A percentile compares a stretch with the other conserved stretches of the same genome.
These are phyloP conservation scores for Vanacampus margaritifer DNA, from an alignment of 2,113 vertebrate species.

Conservation along the genomic window DNA sequence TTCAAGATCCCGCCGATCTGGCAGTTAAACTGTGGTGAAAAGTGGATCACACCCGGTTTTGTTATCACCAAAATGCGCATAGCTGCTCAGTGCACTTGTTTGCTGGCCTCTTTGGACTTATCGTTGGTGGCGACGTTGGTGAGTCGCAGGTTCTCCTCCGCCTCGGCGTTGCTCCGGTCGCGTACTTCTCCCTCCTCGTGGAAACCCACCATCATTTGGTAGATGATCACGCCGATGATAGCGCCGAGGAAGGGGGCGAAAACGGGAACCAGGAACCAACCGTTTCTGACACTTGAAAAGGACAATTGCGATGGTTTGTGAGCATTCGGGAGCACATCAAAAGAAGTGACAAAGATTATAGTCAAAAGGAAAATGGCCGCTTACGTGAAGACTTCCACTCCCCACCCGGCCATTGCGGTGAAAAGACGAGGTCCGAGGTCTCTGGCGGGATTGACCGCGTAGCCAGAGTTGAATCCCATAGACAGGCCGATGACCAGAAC, in stretches of 20 bases:
- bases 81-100: constrained; percentile 42
- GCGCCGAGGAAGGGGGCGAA: constrained; percentile 87
- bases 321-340: not conserved
- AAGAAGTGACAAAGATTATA: not conserved
- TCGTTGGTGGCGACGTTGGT: constrained; percentile 77
- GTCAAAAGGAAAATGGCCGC: constrained; percentile 36
- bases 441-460: constrained; percentile 95
- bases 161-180: constrained; percentile 49
- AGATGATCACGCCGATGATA: constrained; percentile 80
- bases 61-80: constrained; percentile 25
- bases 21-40: constrained; percentile 4
- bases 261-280: constrained; percentile 93
- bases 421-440: constrained; percentile 94
- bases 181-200: constrained; percentile 79
- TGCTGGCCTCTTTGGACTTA: constrained; percentile 37
- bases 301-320: not conserved
- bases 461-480: constrained; percentile 98
- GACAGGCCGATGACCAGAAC: constrained; percentile 92
- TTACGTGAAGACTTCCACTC: constrained; percentile 86
- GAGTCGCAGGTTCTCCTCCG: constrained; percentile 74
- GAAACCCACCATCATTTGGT: constrained; percentile 91
- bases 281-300: constrained; percentile 61
- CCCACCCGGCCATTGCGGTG: constrained; percentile 90
- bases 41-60: not conserved
- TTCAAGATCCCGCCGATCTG: constrained; percentile 17